Percentiles rank a stretch among this genome's conserved stretches.
These are phyloP conservation scores for Actias luna DNA, from an alignment of 2,888 invertebrate genomes.

Conservation along the genomic window DNA sequence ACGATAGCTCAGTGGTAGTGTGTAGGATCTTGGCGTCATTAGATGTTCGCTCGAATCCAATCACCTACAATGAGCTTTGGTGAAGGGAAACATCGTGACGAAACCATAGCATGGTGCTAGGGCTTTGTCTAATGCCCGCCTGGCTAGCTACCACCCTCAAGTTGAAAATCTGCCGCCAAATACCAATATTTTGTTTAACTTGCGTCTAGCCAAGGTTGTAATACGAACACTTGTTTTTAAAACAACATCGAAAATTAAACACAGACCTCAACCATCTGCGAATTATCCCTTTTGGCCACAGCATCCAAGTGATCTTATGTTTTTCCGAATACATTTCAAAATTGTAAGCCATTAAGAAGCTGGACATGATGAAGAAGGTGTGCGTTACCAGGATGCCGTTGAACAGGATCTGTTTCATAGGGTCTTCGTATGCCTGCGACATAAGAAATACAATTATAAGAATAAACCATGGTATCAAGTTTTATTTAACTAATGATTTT, in stretches of 20 bases:
- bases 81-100: no score
- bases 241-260: background rate
- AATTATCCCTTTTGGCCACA: constrained; percentile 59
- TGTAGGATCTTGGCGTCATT: no score
- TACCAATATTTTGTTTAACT: no score
- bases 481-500: no score
- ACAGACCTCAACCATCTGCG: constrained; percentile 66
- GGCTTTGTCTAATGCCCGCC: no score
- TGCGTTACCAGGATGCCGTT: constrained; percentile 65
- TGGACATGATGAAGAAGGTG: constrained; percentile 71
- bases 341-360: constrained; percentile 68
- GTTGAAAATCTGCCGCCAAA: no score
- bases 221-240: background rate
- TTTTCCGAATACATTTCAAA: constrained; percentile 56
- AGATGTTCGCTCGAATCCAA: no score
- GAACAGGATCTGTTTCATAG: constrained; percentile 59
- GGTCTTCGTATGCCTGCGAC: constrained; percentile 63
- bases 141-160: no score
- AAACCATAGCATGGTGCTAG: no score
- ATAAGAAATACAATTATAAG: background rate
- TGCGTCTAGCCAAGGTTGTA: no score
- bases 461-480: background rate
- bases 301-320: constrained; percentile 43
- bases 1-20: no score
- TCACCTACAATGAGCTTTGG: no score